Evolutionary conservation across 2,888 invertebrate genomes (phyloP).

Genomic region (Machimus rusticus): DNA sequence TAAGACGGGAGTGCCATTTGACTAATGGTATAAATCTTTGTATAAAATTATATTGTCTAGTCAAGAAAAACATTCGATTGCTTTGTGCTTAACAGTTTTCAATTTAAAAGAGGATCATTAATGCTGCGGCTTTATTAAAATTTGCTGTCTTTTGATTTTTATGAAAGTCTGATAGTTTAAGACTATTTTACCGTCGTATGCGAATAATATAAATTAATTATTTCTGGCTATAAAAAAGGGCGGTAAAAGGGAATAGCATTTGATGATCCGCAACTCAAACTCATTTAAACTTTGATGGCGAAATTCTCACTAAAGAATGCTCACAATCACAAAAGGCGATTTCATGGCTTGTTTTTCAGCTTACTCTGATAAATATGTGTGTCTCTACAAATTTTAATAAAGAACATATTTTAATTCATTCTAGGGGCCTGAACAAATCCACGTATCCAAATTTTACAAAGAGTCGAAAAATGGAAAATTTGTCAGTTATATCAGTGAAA

Average conservation of each 20-base stretch:
- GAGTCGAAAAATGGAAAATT: conserved; percentile 88
- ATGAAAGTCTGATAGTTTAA: too few relatives aligned
- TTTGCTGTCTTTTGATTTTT: too few relatives aligned
- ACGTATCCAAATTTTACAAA: conserved; percentile 89
- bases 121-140: too few relatives aligned
- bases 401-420: background rate
- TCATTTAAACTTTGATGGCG: too few relatives aligned
- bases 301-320: too few relatives aligned
- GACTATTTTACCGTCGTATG: too few relatives aligned
- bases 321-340: too few relatives aligned
- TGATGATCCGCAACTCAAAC: too few relatives aligned
- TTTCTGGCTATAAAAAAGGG: too few relatives aligned
- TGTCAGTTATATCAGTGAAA: conserved; percentile 83
- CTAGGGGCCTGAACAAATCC: conserved; percentile 86
- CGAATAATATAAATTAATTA: too few relatives aligned
- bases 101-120: background rate
- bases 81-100: background rate
- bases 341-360: too few relatives aligned
- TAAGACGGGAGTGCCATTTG: background rate
- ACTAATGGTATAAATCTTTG: background rate
- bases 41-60: background rate
- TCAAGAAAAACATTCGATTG: background rate
- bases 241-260: too few relatives aligned
- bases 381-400: background rate
- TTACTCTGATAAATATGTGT: background rate